Base-by-base conservation (phyloP, 37 sponge, comb jelly and placozoan genomes). In the Chondrosia reniformis region DNA sequence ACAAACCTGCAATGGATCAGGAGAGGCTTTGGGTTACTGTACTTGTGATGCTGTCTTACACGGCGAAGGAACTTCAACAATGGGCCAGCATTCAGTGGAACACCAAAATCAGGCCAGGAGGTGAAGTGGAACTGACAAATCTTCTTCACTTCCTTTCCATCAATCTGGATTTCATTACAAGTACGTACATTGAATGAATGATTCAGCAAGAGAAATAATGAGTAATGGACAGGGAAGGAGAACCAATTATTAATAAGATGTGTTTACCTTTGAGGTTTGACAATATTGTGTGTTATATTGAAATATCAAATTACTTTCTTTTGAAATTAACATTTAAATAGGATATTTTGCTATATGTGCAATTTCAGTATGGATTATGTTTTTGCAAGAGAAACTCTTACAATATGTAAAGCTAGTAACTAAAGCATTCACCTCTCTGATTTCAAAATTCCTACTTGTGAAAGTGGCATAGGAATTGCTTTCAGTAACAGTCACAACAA, bases 21-120 rank as follows among this genome's bases (percentile, higher is more conserved):
- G 69, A 92, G 61, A 17, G 93, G 93, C 0, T 31, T 42, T 13
- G 78, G 28, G 59, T 81, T 72, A 37, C 17, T 4, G 80, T 65
- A 62, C 25, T 71, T n/a, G 55, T 85, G 79, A 55, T 79, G 57
- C 4, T 63, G 58, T 33, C 85, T 62, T 19, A 92, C 80, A 8
- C 74, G 41, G 21, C 54, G 39, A 59, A 79, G 65, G 80, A 88
- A 92, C 61, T 66, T 61, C n/a, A 92, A 81, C 43, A 92, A 75
- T 22, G 86, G 79, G 8, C 82, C 59, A 24, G 79, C 78, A 76
- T 80, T 56, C 28, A 85, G 80, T 34, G 93, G 93, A n/a, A 88
- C 86, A 2, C 93, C 93, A 57, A 77, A 79, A 45, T 92, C 88
- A 17, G 93, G 93, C 93, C 93, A 92, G 9, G 85, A 76, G 36